Percentiles rank a stretch among this genome's conserved stretches.
Evolutionary conservation across 2,113 vertebrate species (phyloP).

Genomic region (Sardina pilchardus): DNA sequence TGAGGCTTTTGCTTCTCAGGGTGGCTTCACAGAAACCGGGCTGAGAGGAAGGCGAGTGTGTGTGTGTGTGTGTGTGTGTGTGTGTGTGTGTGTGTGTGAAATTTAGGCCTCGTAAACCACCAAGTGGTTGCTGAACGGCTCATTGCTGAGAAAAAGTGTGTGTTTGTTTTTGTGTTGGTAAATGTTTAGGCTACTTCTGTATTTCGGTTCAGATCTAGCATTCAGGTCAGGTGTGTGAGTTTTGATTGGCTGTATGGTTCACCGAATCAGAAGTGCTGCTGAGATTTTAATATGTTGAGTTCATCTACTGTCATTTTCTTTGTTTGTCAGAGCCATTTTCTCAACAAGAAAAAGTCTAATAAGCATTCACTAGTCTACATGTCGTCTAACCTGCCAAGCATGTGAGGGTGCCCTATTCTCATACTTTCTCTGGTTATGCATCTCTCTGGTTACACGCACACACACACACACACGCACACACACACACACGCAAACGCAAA

Average conservation of each 20-base stretch:
- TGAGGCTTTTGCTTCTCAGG: background rate
- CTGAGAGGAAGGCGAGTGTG: constrained; percentile 11
- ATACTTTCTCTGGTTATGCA: background rate
- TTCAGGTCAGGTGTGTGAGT: background rate
- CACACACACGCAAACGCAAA: too few relatives aligned
- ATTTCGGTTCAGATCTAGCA: background rate
- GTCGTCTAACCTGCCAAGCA: background rate
- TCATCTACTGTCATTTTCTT: background rate
- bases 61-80: constrained; percentile 11
- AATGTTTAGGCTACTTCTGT: background rate
- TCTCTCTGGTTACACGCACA: background rate
- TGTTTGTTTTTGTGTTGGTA: background rate
- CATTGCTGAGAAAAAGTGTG: background rate
- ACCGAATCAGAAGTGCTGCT: background rate
- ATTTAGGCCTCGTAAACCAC: constrained; percentile 5
- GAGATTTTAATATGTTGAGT: background rate
- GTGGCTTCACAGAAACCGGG: background rate
- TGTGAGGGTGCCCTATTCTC: background rate
- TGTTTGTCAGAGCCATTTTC: background rate
- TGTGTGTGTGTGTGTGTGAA: constrained; percentile 6
- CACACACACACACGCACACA: background rate
- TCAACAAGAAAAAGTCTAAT: background rate
- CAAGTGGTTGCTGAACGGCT: background rate
- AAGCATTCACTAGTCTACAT: background rate
- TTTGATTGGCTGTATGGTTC: background rate